These are phyloP conservation scores for Pseudolaguvia tuberculata DNA, from an alignment of 2,113 vertebrate species.

Conservation along the genomic window DNA sequence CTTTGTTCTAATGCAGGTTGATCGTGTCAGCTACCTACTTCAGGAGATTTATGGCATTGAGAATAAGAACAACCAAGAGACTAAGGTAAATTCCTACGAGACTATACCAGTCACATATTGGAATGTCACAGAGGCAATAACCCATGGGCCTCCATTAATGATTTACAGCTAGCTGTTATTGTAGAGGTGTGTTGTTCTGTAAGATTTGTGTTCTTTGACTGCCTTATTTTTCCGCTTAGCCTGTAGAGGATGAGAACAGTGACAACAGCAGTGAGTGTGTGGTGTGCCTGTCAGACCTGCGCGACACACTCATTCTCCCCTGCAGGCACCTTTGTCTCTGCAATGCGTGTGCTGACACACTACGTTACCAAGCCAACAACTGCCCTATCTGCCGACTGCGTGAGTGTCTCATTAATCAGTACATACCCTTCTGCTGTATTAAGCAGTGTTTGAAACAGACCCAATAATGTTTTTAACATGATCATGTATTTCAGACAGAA, in stretches of 20 bases:
- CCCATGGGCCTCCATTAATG: background rate
- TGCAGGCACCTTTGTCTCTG: conserved; percentile 94
- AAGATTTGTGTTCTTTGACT: background rate
- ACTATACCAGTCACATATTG: background rate
- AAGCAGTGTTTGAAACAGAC: conserved; percentile 13
- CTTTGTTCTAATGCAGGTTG: conserved; percentile 71
- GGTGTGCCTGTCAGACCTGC: conserved; percentile 89
- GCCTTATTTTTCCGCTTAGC: conserved; percentile 62
- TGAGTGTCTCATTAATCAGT: conserved; percentile 64
- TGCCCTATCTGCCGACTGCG: conserved; percentile 95
- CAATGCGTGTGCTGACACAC: conserved; percentile 89
- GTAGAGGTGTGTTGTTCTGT: background rate
- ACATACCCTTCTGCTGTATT: conserved; percentile 7
- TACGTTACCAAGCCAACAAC: conserved; percentile 97
- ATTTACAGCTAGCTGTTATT: background rate
- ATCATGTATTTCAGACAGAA: background rate
- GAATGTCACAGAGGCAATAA: background rate
- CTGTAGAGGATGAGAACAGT: conserved; percentile 89
- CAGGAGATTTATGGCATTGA: conserved; percentile 99
- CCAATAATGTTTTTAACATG: background rate
- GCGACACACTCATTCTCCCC: conserved; percentile 91
- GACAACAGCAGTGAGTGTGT: conserved; percentile 98
- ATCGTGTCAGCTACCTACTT: conserved; percentile 94
- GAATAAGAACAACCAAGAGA: conserved; percentile 98
- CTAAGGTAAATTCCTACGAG: conserved; percentile 74